Evolutionary conservation across 2,113 vertebrate species (phyloP).

Genomic region (Vanacampus margaritifer): DNA sequence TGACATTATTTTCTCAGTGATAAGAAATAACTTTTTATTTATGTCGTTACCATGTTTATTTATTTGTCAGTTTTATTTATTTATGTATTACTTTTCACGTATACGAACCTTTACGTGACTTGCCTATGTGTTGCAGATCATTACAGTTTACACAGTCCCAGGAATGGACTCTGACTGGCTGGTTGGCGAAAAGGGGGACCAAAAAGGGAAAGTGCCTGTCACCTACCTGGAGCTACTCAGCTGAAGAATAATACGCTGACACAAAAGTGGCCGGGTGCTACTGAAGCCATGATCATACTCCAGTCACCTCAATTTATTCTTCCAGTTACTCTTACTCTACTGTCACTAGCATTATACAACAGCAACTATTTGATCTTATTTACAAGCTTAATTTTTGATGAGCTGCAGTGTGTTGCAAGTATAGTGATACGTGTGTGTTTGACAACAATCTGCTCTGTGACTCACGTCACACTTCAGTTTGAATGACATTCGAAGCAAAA

Average conservation of each 20-base stretch:
- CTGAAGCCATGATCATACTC: neutral
- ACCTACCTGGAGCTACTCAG: conserved; percentile 96
- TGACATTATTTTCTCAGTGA: no score
- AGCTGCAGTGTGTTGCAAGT: neutral
- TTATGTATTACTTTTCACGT: no score
- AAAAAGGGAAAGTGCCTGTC: conserved; percentile 93
- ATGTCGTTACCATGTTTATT: no score
- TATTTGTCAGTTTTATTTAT: no score
- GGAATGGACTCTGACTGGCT: conserved; percentile 98
- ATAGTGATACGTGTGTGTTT: neutral
- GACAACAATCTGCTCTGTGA: neutral
- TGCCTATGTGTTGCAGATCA: conserved; percentile 75
- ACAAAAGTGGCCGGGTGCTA: neutral
- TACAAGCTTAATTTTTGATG: neutral
- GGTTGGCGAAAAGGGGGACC: conserved; percentile 88
- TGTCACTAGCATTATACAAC: neutral
- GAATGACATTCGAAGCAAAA: neutral
- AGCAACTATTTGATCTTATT: conserved; percentile 7
- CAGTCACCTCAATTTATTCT: neutral
- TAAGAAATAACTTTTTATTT: no score
- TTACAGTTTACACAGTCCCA: conserved; percentile 93
- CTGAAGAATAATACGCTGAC: conserved; percentile 60
- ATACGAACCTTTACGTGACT: no score
- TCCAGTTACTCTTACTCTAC: conserved; percentile 1
- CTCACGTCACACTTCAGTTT: neutral